phyloP scores from a whole-genome alignment of 2,888 invertebrate genomes.

The Hemaris fuciformis region DNA sequence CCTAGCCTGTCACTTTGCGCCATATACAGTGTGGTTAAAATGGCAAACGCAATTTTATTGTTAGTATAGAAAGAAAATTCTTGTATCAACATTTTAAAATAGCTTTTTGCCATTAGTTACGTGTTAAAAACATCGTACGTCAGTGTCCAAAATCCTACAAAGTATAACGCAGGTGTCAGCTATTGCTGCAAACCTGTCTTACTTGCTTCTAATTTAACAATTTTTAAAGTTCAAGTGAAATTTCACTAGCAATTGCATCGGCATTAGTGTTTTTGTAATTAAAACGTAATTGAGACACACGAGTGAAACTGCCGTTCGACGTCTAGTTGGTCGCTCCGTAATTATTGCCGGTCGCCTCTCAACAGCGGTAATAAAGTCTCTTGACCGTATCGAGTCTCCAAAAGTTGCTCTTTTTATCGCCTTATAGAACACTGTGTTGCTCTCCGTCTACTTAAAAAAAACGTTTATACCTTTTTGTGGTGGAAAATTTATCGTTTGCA shows the following conservation, averaged over 20 bases:
- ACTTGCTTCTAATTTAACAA: slow-evolving; percentile 6
- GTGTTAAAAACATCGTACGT: slow-evolving; percentile 3
- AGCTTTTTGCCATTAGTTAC: not conserved
- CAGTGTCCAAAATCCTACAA: slow-evolving; percentile 7
- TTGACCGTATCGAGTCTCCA: slow-evolving; percentile 59
- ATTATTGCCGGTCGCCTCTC: slow-evolving; percentile 58
- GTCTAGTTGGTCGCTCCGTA: slow-evolving; percentile 54
- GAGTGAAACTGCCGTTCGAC: slow-evolving; percentile 37
- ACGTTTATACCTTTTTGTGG: not conserved
- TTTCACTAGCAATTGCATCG: slow-evolving; percentile 1
- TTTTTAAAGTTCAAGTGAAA: slow-evolving; percentile 13
- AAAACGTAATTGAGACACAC: slow-evolving; percentile 36
- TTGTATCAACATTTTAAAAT: not conserved
- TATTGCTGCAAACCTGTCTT: slow-evolving; percentile 2
- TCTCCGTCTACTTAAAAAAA: slow-evolving; percentile 15
- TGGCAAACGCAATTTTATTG: slow-evolving; percentile 10
- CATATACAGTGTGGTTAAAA: slow-evolving; percentile 3
- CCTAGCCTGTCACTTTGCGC: slow-evolving; percentile 1
- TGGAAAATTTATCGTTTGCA: not conserved
- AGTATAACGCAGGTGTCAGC: slow-evolving; percentile 5
- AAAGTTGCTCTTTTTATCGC: slow-evolving; percentile 30
- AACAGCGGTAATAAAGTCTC: slow-evolving; percentile 53
- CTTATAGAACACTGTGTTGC: slow-evolving; percentile 27
- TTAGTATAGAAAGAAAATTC: not conserved
- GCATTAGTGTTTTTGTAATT: slow-evolving; percentile 35